Base-by-base conservation (phyloP, 2,888 invertebrate species). In the Eupithecia vulgata region DNA sequence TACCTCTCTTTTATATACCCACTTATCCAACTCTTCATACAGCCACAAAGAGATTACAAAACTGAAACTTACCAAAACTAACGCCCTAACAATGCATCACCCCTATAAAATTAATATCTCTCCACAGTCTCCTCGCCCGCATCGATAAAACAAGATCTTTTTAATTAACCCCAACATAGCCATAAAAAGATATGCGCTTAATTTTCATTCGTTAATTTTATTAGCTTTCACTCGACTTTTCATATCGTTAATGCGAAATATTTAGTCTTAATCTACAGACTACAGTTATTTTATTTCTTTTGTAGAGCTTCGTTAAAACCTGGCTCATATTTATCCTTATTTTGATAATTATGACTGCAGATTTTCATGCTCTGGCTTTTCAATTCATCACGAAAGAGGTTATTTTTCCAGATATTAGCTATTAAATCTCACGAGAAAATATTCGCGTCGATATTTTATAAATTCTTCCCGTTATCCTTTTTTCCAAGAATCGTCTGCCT, bases 131-230 rank as follows among this genome's bases (percentile, higher is more conserved):
- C 30, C 30, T 30, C 30, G 5, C 57, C 64, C 64, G 72, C 67
- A 74, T 71, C 42, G 21, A 71, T 78, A 74, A 77, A 77, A 76
- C 73, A 42, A 68, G 77, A 76, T 72, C 74, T 71, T 65, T 77
- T 70, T 80, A 76, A 80, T 79, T 81, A 80, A 76, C 64, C 68
- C 74, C 75, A 67, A 75, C 76, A 75, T 66, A 71, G 70, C 76
- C 70, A 77, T 80, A 81, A 79, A 80, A 80, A 72, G 72, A 74
- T 52, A 57, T 25, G 57, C 57, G n/a, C 25, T 25, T 57, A 57
- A 57, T 25, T 57, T 25, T 25, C 25, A 12, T 57, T 57, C 57
- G 0, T 57, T 57, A 13, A 25, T 57, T 57, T 25, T 25, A 57
- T 5, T 52, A 13, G 13, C 13, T 13, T 57, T 57, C 12, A 25